These are phyloP conservation scores for Pachycephala philippinensis DNA, from an alignment of 2,113 vertebrate species.

Conservation along the genomic window DNA sequence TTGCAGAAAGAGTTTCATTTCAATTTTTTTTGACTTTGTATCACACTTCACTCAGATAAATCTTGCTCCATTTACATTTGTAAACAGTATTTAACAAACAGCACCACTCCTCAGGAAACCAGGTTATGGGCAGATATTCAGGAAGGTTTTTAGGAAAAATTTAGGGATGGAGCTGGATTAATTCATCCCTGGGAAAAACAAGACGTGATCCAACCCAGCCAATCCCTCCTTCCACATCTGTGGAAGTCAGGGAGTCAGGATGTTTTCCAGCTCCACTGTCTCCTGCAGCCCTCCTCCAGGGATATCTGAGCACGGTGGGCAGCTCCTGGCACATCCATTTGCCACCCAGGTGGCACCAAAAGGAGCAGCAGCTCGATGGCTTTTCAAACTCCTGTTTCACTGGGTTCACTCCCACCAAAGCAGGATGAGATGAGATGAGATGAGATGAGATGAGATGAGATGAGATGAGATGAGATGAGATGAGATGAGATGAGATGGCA, in stretches of 20 bases:
- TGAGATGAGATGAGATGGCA: rapidly evolving
- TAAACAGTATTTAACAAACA: background rate
- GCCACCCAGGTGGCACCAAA: background rate
- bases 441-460: too few relatives aligned
- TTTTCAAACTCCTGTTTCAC: background rate
- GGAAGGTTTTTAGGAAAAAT: background rate
- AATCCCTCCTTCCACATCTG: background rate
- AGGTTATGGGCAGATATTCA: background rate
- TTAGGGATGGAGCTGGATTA: background rate
- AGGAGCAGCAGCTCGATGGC: background rate
- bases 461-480: too few relatives aligned
- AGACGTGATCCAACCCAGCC: background rate
- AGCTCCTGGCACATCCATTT: background rate
- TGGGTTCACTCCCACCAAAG: rapidly evolving
- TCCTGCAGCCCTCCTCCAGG: background rate
- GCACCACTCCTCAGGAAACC: background rate
- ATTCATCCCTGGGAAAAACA: background rate
- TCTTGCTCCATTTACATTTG: background rate
- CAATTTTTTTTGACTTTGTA: background rate
- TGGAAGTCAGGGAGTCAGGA: background rate
- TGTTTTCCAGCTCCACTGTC: background rate
- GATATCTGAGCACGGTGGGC: rapidly evolving
- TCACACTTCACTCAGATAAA: background rate
- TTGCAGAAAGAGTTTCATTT: background rate
- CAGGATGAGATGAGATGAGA: background rate